Percentiles rank a stretch among this genome's conserved stretches.
These are phyloP conservation scores for Lissonota sp. DNA, from an alignment of 2,888 invertebrate genomes.

Conservation along the genomic window DNA sequence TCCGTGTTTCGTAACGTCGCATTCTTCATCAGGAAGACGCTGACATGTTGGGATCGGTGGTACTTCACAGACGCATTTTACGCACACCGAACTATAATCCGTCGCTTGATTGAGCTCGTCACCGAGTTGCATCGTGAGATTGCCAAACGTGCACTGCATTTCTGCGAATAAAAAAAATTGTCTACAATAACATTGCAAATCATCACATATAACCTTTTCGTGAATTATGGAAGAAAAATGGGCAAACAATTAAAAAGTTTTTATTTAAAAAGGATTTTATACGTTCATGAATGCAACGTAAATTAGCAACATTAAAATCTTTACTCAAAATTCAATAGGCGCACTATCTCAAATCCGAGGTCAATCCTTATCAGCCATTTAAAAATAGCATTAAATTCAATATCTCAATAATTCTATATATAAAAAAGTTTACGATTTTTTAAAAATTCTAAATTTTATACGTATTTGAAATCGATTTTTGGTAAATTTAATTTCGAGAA, in stretches of 20 bases:
- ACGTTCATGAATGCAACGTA: not conserved
- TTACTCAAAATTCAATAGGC: not conserved
- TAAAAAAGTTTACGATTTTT: no score
- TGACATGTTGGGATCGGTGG: conserved; percentile 76
- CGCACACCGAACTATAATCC: conserved; percentile 69
- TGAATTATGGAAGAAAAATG: not conserved
- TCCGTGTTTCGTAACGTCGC: conserved; percentile 67
- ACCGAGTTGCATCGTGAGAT: conserved; percentile 70
- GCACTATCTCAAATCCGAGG: not conserved
- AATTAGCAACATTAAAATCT: not conserved
- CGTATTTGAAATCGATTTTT: no score
- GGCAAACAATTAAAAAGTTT: not conserved
- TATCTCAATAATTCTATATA: no score
- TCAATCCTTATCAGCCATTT: not conserved
- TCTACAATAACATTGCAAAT: not conserved
- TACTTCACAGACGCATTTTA: conserved; percentile 76
- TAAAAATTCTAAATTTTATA: no score
- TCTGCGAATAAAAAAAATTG: conserved; percentile 1
- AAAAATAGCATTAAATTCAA: no score
- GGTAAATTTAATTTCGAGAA: no score
- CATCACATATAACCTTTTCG: not conserved
- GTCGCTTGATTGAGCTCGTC: conserved; percentile 73
- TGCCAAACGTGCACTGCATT: conserved; percentile 72
- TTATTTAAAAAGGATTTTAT: no score
- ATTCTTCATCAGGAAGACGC: conserved; percentile 68